Evolutionary conservation across 2,113 vertebrate genomes (phyloP).

Genomic region (Tupaia chinensis): DNA sequence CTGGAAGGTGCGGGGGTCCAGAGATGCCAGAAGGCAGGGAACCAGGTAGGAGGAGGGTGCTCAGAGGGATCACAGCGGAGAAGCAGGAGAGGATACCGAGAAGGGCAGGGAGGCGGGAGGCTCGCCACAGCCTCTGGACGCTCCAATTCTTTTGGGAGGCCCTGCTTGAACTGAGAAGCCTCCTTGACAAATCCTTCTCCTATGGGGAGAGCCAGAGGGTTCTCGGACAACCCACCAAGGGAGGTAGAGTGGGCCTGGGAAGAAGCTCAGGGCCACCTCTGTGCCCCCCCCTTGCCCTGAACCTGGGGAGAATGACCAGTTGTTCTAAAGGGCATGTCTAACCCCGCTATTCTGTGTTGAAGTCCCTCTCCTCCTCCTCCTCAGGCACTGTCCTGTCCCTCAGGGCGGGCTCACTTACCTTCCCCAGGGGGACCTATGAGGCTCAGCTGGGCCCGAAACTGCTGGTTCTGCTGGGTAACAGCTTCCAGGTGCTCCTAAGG

Average conservation of each 20-base stretch:
- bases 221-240: not conserved
- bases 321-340: not conserved
- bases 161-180: slow-evolving; percentile 77
- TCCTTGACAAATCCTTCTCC: slow-evolving; percentile 88
- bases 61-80: not conserved
- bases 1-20: not conserved
- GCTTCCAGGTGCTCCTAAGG: slow-evolving; percentile 91
- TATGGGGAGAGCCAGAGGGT: slow-evolving; percentile 68
- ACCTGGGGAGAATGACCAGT: not conserved
- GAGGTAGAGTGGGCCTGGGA: not conserved
- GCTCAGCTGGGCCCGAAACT: slow-evolving; percentile 92
- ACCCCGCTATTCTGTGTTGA: not conserved
- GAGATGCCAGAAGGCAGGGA: not conserved
- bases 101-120: not conserved
- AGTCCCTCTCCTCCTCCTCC: not conserved
- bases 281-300: not conserved
- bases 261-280: slow-evolving; percentile 69
- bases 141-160: slow-evolving; percentile 94
- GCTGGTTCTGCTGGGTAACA: slow-evolving; percentile 92
- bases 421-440: slow-evolving; percentile 86
- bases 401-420: not conserved
- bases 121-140: slow-evolving; percentile 95
- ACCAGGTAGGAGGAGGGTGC: not conserved
- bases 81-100: not conserved
- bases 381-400: not conserved